A percentile compares a stretch with the other conserved stretches of the same genome.
Evolutionary conservation across 1,140 invertebrate genomes (phyloP).

Genomic region (Sipha flava): DNA sequence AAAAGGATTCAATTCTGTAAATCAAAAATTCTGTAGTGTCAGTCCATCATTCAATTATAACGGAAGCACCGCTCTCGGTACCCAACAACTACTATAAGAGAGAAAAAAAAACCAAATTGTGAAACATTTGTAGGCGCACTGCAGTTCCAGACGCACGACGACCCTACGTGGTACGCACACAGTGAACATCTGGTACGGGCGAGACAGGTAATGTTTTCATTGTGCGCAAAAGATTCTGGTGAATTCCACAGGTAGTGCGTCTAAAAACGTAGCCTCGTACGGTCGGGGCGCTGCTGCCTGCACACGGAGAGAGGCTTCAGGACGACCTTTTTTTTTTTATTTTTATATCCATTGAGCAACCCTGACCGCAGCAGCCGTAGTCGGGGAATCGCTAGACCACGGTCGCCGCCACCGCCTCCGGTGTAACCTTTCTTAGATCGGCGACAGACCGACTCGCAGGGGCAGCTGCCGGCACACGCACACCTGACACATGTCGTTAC

Average conservation of each 20-base stretch:
- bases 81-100: no score
- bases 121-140: not conserved
- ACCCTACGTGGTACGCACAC: not conserved
- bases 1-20: no score
- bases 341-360: not conserved
- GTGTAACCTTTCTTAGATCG: not conserved
- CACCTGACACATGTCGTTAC: constrained; percentile 8
- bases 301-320: not conserved
- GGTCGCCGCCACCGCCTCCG: not conserved
- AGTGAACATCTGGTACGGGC: not conserved
- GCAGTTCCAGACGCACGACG: not conserved
- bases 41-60: no score
- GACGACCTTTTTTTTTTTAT: not conserved
- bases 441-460: no score
- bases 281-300: not conserved
- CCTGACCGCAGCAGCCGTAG: not conserved
- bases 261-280: not conserved
- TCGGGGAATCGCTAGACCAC: not conserved
- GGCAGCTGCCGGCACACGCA: not conserved
- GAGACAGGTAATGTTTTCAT: not conserved
- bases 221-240: not conserved
- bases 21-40: no score
- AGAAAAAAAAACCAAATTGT: no score
- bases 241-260: not conserved
- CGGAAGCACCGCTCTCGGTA: no score